Evolutionary conservation across 2,113 vertebrate genomes (phyloP).

Genomic region (Gambusia affinis): DNA sequence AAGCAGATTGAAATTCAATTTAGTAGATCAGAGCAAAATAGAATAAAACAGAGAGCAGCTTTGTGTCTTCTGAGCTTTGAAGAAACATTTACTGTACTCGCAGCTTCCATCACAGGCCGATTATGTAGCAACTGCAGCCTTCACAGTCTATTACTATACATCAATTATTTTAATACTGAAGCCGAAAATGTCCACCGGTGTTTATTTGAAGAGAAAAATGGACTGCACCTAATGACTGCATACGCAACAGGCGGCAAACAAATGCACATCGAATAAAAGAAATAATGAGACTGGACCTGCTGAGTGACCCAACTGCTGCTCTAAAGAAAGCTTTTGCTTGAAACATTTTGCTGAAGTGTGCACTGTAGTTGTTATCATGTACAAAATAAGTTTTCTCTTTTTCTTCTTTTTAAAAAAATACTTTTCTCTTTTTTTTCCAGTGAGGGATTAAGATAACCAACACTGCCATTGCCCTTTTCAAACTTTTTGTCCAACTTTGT

Average conservation of each 20-base stretch:
- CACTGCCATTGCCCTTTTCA: constrained; percentile 13
- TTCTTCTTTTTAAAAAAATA: neutral
- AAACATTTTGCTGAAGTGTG: constrained; percentile 5
- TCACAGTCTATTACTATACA: neutral
- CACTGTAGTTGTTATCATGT: neutral
- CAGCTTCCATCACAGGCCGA: neutral
- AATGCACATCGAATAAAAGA: neutral
- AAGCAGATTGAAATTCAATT: constrained; percentile 13
- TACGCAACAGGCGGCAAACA: neutral
- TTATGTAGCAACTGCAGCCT: neutral
- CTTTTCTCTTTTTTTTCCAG: neutral
- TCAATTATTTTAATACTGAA: constrained; percentile 5
- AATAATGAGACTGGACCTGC: constrained; percentile 16
- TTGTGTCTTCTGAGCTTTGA: constrained; percentile 15
- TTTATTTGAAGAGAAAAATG: neutral
- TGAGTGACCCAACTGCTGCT: constrained; percentile 5
- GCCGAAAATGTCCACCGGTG: neutral
- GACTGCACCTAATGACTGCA: neutral
- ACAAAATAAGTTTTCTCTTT: constrained; percentile 8
- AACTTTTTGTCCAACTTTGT: neutral
- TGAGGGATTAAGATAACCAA: constrained; percentile 3
- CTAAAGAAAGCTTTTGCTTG: neutral
- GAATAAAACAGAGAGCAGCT: neutral
- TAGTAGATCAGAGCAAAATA: constrained; percentile 13
- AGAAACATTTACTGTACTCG: constrained; percentile 16